phyloP scores from a whole-genome alignment of 2,113 vertebrate genomes.

The Gracilinanus agilis region DNA sequence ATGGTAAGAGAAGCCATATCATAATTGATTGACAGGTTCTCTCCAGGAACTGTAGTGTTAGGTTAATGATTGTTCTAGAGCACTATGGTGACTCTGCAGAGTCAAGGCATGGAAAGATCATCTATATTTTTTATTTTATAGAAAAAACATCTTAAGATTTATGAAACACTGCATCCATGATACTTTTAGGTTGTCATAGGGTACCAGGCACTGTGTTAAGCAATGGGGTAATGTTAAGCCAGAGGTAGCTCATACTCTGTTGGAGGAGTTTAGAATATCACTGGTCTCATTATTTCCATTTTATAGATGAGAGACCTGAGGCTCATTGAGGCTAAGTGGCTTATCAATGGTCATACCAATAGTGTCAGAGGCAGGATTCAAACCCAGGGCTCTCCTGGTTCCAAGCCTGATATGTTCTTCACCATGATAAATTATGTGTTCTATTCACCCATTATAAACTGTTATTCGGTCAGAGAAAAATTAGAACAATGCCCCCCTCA shows the following conservation, averaged over 20 bases:
- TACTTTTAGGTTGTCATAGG: neutral
- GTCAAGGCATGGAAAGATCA: neutral
- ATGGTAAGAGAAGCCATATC: neutral
- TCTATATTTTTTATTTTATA: neutral
- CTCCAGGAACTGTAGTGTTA: neutral
- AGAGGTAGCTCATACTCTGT: neutral
- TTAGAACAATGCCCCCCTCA: neutral
- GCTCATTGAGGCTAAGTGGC: neutral
- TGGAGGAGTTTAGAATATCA: neutral
- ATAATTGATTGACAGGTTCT: neutral
- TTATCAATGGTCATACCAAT: neutral
- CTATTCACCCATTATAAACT: slow-evolving; percentile 36
- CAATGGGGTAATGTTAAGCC: neutral
- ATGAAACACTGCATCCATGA: neutral
- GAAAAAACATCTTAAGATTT: neutral
- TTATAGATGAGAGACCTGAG: neutral
- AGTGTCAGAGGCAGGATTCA: neutral
- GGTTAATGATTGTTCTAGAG: neutral
- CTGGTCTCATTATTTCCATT: neutral
- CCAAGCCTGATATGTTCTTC: neutral
- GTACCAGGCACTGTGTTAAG: neutral
- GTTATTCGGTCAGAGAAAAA: neutral
- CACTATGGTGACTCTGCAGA: too few species aligned
- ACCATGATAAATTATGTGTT: neutral
- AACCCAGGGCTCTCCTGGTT: neutral